Conservation (phyloP, 2,797 vertebrate species). For the Heteromormyrus szaboi region DNA sequence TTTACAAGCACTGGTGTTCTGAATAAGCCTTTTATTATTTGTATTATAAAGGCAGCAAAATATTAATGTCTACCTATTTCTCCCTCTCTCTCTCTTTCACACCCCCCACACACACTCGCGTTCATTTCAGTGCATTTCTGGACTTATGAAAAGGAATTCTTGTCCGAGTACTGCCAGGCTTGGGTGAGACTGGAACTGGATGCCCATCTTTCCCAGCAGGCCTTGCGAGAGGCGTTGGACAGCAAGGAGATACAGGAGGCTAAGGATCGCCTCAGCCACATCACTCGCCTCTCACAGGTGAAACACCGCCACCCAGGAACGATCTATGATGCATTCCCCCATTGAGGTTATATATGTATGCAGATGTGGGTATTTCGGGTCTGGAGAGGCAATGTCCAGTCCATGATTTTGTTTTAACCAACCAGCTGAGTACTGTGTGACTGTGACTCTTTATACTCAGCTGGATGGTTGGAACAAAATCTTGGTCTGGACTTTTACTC, state of each 20-base stretch:
- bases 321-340: neutral
- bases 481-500: neutral
- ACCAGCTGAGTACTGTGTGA: neutral
- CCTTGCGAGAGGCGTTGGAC: slow-evolving; percentile 63
- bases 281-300: slow-evolving; percentile 56
- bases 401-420: neutral
- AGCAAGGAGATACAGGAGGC: slow-evolving; percentile 61
- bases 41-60: neutral
- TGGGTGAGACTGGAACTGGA: slow-evolving; percentile 68
- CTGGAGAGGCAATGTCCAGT: neutral
- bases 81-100: neutral
- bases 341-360: neutral
- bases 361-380: neutral
- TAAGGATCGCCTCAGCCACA: slow-evolving; percentile 50
- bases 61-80: neutral
- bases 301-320: neutral
- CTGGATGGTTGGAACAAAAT: neutral
- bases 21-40: neutral
- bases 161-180: slow-evolving; percentile 63
- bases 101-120: neutral
- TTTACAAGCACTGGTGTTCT: neutral
- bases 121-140: slow-evolving; percentile 61
- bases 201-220: slow-evolving; percentile 63
- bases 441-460: neutral
- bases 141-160: slow-evolving; percentile 59